phyloP scores from a whole-genome alignment of 2,797 vertebrate species.

The Sandelia bainsii region DNA sequence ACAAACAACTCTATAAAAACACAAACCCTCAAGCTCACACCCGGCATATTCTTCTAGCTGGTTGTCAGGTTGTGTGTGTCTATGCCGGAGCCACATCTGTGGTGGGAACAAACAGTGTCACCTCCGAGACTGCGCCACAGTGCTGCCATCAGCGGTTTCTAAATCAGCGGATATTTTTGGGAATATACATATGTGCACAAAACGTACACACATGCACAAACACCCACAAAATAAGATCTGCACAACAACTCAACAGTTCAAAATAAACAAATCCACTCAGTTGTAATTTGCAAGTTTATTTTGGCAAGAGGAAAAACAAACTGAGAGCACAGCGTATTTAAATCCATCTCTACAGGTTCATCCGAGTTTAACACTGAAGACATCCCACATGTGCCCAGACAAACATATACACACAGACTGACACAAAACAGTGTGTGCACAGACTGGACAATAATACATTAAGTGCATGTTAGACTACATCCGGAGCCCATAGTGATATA shows the following conservation, averaged over 20 bases:
- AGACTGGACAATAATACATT: constrained; percentile 16
- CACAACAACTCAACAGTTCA: not conserved
- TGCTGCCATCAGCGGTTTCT: constrained; percentile 30
- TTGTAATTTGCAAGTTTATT: constrained; percentile 22
- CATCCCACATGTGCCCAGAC: not conserved
- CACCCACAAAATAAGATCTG: not conserved
- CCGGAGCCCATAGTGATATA: constrained; percentile 20
- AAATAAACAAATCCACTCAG: constrained; percentile 32
- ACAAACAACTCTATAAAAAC: constrained; percentile 38
- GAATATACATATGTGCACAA: not conserved
- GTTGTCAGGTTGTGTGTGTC: not conserved
- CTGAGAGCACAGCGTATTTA: not conserved
- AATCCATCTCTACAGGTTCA: constrained; percentile 10
- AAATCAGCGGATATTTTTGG: not conserved
- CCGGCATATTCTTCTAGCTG: constrained; percentile 19
- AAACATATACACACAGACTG: not conserved
- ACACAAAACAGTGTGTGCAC: constrained; percentile 4
- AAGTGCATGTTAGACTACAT: constrained; percentile 21
- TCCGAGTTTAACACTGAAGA: constrained; percentile 13
- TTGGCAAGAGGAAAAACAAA: constrained; percentile 18
- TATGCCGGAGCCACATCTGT: constrained; percentile 24
- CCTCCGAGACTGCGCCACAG: constrained; percentile 26
- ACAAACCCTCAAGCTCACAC: constrained; percentile 20
- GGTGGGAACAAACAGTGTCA: constrained; percentile 25
- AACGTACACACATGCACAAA: not conserved